phyloP scores from a whole-genome alignment of 2,113 vertebrate species.

The human (Homo sapiens) region DNA sequence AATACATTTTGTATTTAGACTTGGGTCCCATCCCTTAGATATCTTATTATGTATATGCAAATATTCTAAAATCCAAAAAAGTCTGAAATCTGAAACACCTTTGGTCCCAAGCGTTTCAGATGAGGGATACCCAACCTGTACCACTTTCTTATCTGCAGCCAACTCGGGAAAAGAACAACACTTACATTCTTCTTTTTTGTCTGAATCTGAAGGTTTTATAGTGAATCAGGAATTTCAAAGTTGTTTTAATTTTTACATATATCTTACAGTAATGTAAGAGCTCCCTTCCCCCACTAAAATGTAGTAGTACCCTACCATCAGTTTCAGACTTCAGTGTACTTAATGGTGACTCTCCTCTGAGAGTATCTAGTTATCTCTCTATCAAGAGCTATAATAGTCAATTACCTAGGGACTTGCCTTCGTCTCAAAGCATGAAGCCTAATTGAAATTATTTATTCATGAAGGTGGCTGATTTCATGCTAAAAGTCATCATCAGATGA shows the following conservation, averaged over 20 bases:
- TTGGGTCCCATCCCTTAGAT: not conserved
- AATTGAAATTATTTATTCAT: not conserved
- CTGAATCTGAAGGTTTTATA: not conserved
- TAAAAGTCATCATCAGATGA: not conserved
- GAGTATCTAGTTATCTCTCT: not conserved
- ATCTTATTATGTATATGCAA: not conserved
- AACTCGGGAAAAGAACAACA: not conserved
- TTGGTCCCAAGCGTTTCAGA: not conserved
- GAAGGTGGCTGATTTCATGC: not conserved
- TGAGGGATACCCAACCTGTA: not conserved
- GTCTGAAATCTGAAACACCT: not conserved
- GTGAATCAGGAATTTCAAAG: not conserved
- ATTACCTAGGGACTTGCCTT: not conserved
- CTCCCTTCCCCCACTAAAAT: not conserved
- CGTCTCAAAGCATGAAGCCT: not conserved
- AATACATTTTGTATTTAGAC: not conserved
- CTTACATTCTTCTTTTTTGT: not conserved
- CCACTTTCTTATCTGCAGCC: not conserved
- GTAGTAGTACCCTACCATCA: rapidly evolving
- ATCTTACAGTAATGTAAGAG: not conserved
- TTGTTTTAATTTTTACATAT: not conserved
- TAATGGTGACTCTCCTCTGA: not conserved
- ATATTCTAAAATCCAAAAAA: not conserved
- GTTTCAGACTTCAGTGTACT: not conserved
- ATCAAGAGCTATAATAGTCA: not conserved